Evolutionary conservation across 2,113 vertebrate species (phyloP), one percentile per base, ranked within the genome.

Genomic region (Percopsis transmontana): DNA sequence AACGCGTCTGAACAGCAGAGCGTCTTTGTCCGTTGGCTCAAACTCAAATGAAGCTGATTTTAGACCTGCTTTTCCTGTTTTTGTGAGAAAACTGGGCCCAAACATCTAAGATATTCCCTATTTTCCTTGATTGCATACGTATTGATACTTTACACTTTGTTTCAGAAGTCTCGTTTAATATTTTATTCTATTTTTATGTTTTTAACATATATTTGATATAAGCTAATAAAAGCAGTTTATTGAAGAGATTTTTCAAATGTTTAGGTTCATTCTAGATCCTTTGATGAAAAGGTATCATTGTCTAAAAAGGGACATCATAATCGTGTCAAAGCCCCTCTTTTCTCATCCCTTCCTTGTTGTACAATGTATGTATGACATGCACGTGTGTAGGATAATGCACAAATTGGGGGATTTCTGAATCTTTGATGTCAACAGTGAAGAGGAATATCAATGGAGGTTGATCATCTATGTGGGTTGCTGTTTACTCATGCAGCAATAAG

Each of bases 321-420:
- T 55, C 62, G 44, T 40, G 13, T 18, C 24, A 58, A 24, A 71
- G 73, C 78, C 77, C 60, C 75, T 82, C 74, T 63, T 48, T 47
- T 50, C 21, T 84, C 81, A 89, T 80, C 62, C 85, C 58, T 56
- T 52, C 63, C 72, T 85, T 85, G 87, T 89, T 85, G 86, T 24
- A 76, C 83, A 84, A 87, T 88, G 85, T 87, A 66, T 77, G 79
- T 33, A 33, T 33, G 27, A 33, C 27, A 79, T 75, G 71, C 2
- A 27, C 40, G 27, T 76, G 64, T 51, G 68, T 69, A 65, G 56
- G 77, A 76, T 74, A 76, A 65, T 20, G 63, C 65, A 58, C 55
- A 55, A 75, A 75, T 63, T 70, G 60, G 27, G 81, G 70, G 53
- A 70, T 63, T 74, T 75, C 57, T 70, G 68, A 85, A 78, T 68